These are phyloP conservation scores for Calephelis virginiensis DNA, from an alignment of 1,140 invertebrate genomes.

Conservation along the genomic window DNA sequence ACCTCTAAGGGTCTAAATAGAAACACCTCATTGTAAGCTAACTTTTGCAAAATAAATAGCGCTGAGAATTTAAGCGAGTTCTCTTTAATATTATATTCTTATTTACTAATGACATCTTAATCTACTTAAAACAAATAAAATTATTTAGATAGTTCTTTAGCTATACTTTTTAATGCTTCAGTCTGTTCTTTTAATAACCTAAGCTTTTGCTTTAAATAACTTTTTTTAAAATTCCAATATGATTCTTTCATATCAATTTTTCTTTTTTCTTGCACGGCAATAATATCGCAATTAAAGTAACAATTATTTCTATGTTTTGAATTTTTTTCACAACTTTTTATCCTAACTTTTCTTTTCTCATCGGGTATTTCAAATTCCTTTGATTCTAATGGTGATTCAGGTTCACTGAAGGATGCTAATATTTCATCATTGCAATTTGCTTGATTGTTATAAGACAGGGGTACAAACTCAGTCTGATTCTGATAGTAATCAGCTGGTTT, in stretches of 20 bases:
- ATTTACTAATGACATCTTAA: too few relatives aligned
- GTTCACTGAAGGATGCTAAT: slow-evolving; percentile 49
- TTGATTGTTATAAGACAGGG: slow-evolving; percentile 38
- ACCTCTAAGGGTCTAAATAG: too few relatives aligned
- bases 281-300: slow-evolving; percentile 58
- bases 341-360: slow-evolving; percentile 36
- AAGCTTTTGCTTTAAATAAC: slow-evolving; percentile 64
- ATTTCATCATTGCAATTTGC: slow-evolving; percentile 32
- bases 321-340: slow-evolving; percentile 38
- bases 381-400: slow-evolving; percentile 47
- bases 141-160: slow-evolving; percentile 54
- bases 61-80: background rate
- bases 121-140: slow-evolving; percentile 5
- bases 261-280: slow-evolving; percentile 54
- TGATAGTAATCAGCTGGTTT: slow-evolving; percentile 38
- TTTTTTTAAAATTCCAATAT: slow-evolving; percentile 67
- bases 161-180: slow-evolving; percentile 64
- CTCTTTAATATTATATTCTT: background rate
- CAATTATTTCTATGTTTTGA: slow-evolving; percentile 49
- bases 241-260: slow-evolving; percentile 66
- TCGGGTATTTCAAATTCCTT: slow-evolving; percentile 45
- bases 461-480: slow-evolving; percentile 46
- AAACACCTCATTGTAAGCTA: too few relatives aligned
- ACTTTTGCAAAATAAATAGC: background rate
- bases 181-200: slow-evolving; percentile 62